Evolutionary conservation across 2,888 invertebrate genomes (phyloP).

Genomic region (Germaria angustata): DNA sequence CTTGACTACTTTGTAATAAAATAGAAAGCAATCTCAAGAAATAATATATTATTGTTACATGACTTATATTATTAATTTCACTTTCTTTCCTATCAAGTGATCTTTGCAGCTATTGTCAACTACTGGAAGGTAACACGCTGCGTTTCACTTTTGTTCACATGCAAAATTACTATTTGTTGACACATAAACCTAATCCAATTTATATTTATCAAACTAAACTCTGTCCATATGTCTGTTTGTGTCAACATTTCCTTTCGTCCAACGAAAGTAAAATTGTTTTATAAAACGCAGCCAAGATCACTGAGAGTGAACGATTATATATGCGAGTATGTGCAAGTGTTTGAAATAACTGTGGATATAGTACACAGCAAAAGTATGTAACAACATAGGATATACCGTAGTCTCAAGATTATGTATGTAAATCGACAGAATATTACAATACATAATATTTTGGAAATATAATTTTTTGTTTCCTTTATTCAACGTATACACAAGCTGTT

Average conservation of each 20-base stretch:
- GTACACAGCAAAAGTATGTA: neutral
- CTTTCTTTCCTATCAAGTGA: neutral
- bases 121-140: neutral
- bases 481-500: too few species aligned
- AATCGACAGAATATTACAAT: too few species aligned
- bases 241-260: constrained; percentile 61
- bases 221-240: constrained; percentile 8
- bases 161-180: constrained; percentile 37
- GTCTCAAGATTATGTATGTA: too few species aligned
- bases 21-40: too few species aligned
- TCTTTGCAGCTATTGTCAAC: neutral
- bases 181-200: constrained; percentile 59
- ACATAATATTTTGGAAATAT: too few species aligned
- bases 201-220: constrained; percentile 5
- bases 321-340: neutral
- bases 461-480: too few species aligned
- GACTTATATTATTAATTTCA: constrained; percentile 1
- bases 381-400: too few species aligned
- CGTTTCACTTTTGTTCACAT: constrained; percentile 49
- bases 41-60: too few species aligned
- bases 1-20: too few species aligned
- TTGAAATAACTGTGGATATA: neutral
- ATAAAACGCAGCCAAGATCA: constrained; percentile 41
- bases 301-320: neutral
- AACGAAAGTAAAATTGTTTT: constrained; percentile 57